Conservation (phyloP, 2,113 vertebrate genomes). For the Pelecanus crispus region DNA sequence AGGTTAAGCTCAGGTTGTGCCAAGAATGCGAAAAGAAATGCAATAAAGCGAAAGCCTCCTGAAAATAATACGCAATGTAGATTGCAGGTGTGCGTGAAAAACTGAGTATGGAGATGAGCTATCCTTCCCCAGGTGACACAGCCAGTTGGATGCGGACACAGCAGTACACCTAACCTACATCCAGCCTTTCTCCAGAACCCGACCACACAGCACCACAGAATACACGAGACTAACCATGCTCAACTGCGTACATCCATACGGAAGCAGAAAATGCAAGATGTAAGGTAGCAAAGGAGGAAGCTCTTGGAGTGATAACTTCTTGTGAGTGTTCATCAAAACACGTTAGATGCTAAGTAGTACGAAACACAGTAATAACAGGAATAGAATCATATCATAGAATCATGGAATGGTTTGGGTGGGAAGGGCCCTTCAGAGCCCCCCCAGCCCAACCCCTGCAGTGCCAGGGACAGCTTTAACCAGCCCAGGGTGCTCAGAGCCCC, state of each 20-base stretch:
- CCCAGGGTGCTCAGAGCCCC: too few relatives aligned
- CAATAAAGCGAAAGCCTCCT: background rate
- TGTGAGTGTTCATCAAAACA: background rate
- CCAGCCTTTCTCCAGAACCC: background rate
- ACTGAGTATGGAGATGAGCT: background rate
- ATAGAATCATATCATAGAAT: too few relatives aligned
- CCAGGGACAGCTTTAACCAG: too few relatives aligned
- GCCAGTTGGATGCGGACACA: background rate
- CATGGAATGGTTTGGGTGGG: too few relatives aligned
- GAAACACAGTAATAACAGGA: background rate
- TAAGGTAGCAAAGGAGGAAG: background rate
- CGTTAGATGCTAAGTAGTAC: background rate
- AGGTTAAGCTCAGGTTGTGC: constrained; percentile 17
- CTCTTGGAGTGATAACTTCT: background rate
- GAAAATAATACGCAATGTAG: background rate
- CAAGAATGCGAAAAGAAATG: background rate
- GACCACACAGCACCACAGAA: accelerated
- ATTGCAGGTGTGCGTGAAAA: background rate
- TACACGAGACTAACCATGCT: accelerated
- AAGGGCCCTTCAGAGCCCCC: too few relatives aligned
- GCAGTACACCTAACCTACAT: accelerated
- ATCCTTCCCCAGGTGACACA: background rate
- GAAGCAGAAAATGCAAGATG: accelerated
- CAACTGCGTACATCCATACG: accelerated
- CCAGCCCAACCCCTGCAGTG: too few relatives aligned